Percentiles rank a stretch among this genome's conserved stretches.
Evolutionary conservation across 2,797 vertebrate genomes (phyloP).

Genomic region (Halcyon leucocephala): DNA sequence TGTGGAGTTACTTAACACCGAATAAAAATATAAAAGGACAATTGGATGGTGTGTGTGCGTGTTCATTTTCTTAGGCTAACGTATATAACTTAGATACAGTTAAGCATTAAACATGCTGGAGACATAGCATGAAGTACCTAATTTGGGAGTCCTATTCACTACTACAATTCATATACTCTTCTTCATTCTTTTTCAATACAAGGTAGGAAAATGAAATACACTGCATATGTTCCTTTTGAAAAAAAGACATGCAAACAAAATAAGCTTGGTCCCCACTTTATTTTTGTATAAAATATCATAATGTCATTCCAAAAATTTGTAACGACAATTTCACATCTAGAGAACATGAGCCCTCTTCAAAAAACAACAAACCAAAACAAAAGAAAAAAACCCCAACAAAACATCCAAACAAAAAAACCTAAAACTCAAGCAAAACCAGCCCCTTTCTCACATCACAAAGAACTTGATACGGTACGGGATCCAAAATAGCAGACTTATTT

Average conservation of each 20-base stretch:
- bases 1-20: conserved; percentile 99
- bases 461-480: accelerated
- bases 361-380: neutral
- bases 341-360: neutral
- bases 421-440: neutral
- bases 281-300: neutral
- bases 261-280: neutral
- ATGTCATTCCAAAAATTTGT: neutral
- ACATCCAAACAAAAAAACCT: neutral
- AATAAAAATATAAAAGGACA: conserved; percentile 93
- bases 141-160: neutral
- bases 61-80: neutral
- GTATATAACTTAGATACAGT: neutral
- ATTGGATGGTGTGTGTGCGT: conserved; percentile 15
- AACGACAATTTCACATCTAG: neutral
- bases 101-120: neutral
- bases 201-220: neutral
- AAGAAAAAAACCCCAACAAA: neutral
- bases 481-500: neutral
- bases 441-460: neutral
- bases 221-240: neutral
- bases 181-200: neutral
- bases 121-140: neutral
- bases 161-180: neutral
- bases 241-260: neutral